phyloP scores from a whole-genome alignment of 2,797 vertebrate species.

The Cottoperca gobio region DNA sequence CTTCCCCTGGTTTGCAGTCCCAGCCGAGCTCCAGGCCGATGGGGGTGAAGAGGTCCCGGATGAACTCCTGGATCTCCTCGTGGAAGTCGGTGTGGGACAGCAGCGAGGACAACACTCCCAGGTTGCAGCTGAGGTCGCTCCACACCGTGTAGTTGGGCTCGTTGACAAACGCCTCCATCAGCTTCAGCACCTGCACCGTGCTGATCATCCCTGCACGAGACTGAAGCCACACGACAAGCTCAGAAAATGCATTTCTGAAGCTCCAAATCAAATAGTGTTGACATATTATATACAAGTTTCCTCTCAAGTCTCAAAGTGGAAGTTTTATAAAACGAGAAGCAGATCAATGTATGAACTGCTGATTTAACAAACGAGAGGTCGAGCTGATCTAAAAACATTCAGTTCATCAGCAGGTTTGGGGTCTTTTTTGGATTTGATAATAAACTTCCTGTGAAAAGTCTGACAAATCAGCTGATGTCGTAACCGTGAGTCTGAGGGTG shows the following conservation, averaged over 20 bases:
- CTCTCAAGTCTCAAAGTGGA: not conserved
- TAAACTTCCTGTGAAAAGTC: too few species aligned
- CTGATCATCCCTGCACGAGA: conserved; percentile 97
- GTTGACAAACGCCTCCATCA: conserved; percentile 99
- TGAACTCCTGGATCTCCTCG: conserved; percentile 96
- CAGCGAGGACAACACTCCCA: conserved; percentile 94
- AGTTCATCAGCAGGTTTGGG: too few species aligned
- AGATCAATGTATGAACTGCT: too few species aligned
- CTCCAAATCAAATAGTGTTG: not conserved
- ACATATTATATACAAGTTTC: not conserved
- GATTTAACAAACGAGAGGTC: too few species aligned
- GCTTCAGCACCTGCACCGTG: conserved; percentile 96
- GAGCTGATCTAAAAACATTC: too few species aligned
- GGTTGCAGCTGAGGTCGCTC: conserved; percentile 99
- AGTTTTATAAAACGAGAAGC: not conserved
- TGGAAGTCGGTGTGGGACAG: conserved; percentile 98
- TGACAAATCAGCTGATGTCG: too few species aligned
- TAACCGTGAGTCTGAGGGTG: too few species aligned
- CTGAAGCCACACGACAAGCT: conserved; percentile 71
- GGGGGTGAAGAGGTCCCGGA: conserved; percentile 95
- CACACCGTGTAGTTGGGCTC: conserved; percentile 99
- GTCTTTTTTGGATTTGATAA: too few species aligned
- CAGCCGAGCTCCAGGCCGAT: conserved; percentile 95
- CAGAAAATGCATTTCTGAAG: not conserved
- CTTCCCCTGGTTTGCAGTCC: conserved; percentile 96